Conservation (phyloP, 1,140 invertebrate genomes). For the Psix sp. region DNA sequence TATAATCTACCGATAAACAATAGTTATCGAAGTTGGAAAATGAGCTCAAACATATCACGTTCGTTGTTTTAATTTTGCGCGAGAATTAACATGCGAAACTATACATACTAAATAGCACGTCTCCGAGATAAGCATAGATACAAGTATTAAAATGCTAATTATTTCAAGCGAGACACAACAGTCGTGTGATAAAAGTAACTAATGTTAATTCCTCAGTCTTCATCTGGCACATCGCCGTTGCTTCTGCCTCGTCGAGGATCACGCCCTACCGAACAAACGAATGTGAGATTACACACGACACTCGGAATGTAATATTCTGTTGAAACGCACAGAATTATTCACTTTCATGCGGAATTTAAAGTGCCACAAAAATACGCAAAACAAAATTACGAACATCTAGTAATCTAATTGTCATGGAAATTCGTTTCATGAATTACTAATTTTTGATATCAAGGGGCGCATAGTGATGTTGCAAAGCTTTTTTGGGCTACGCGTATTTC, state of each 20-base stretch:
- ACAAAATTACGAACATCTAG: background rate
- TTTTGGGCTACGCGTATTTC: background rate
- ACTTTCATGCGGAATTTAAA: constrained; percentile 11
- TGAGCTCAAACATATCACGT: constrained; percentile 39
- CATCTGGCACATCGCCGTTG: constrained; percentile 14
- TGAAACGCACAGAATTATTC: constrained; percentile 30
- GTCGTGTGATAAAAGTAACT: constrained; percentile 65
- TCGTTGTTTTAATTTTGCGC: constrained; percentile 62
- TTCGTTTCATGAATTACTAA: constrained; percentile 26
- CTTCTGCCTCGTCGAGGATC: constrained; percentile 1
- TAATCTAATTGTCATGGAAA: constrained; percentile 36
- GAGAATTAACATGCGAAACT: constrained; percentile 68
- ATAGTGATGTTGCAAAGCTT: constrained; percentile 3
- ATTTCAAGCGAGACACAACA: constrained; percentile 63
- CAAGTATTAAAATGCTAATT: constrained; percentile 70
- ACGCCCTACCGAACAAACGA: constrained; percentile 25
- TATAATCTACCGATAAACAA: no score
- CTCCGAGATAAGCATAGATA: constrained; percentile 65
- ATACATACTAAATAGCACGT: constrained; percentile 50
- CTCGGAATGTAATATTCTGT: constrained; percentile 26
- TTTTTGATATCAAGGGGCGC: constrained; percentile 16
- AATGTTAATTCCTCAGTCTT: constrained; percentile 58
- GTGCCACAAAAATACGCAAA: constrained; percentile 7
- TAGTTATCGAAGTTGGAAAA: constrained; percentile 26
- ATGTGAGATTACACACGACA: constrained; percentile 40